Conservation (phyloP, 2,113 vertebrate genomes). For the Lasiurus borealis region DNA sequence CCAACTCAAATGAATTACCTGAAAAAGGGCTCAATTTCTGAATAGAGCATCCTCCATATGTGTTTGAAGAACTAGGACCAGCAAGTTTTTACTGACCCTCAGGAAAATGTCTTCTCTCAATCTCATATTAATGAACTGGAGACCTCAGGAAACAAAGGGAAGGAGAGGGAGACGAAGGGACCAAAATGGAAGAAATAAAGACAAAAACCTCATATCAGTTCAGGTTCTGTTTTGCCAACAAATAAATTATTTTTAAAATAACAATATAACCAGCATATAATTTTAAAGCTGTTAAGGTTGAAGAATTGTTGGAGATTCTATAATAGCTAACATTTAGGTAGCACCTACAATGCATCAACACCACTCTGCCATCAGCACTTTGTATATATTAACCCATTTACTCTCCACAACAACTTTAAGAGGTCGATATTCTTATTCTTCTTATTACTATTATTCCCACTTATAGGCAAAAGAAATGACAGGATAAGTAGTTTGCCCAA, state of each 20-base stretch:
- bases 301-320: background rate
- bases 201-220: constrained; percentile 4
- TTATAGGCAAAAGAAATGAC: background rate
- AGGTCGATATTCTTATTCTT: background rate
- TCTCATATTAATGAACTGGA: background rate
- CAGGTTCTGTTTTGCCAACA: background rate
- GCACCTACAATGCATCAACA: background rate
- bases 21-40: background rate
- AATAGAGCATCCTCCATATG: background rate
- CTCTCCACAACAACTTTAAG: background rate
- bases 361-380: background rate
- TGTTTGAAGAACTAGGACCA: background rate
- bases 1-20: background rate
- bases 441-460: background rate
- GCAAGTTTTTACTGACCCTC: background rate
- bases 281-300: background rate
- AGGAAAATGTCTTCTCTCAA: background rate
- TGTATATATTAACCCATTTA: background rate
- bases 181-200: background rate
- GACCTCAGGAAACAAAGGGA: background rate
- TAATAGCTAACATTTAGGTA: background rate
- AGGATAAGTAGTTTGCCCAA: background rate
- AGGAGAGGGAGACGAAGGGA: background rate
- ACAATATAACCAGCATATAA: background rate
- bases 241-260: constrained; percentile 27